Evolutionary conservation across 2,113 vertebrate species (phyloP).

Genomic region (Zapornia atra): DNA sequence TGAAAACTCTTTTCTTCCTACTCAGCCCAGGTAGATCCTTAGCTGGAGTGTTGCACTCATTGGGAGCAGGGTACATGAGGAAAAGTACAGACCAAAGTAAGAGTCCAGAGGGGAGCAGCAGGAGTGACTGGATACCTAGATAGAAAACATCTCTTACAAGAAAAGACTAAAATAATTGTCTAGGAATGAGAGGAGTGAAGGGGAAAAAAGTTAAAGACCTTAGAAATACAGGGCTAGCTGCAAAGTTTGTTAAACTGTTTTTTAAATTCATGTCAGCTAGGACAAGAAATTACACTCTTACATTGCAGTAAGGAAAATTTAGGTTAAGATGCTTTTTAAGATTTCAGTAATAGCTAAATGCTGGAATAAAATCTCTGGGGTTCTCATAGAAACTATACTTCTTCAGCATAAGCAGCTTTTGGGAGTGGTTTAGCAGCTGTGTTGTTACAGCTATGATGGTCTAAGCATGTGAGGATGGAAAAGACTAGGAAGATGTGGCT

Average conservation of each 20-base stretch:
- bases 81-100: not conserved
- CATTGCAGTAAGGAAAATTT: not conserved
- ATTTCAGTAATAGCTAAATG: not conserved
- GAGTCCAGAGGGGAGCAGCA: not conserved
- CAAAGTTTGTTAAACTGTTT: not conserved
- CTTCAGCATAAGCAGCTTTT: not conserved
- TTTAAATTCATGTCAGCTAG: not conserved
- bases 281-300: not conserved
- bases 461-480: not conserved
- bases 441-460: constrained; percentile 25
- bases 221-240: not conserved
- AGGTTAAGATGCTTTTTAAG: not conserved
- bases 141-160: not conserved
- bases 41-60: not conserved
- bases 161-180: not conserved
- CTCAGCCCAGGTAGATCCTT: not conserved
- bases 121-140: not conserved
- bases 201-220: not conserved
- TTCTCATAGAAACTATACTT: not conserved
- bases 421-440: constrained; percentile 45
- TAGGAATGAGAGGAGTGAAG: not conserved
- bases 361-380: not conserved
- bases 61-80: not conserved
- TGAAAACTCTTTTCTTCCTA: not conserved
- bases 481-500: constrained; percentile 2